A percentile compares a stretch with the other conserved stretches of the same genome.
phyloP scores from a whole-genome alignment of 2,113 vertebrate species.

The Maylandia zebra region DNA sequence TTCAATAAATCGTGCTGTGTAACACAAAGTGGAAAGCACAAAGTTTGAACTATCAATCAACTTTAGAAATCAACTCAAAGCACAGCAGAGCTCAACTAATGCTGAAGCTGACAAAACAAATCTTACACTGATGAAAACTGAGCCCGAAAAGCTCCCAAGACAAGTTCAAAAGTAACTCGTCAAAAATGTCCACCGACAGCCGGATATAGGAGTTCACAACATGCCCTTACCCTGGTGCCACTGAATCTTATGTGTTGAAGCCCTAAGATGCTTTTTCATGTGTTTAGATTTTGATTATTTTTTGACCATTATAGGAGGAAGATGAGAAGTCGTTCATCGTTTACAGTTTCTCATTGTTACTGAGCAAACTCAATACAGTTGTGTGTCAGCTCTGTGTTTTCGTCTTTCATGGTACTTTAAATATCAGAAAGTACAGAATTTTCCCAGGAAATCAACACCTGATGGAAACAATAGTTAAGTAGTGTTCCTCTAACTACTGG shows the following conservation, averaged over 20 bases:
- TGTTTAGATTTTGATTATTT: fast-evolving
- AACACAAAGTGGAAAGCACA: not conserved
- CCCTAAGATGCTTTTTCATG: not conserved
- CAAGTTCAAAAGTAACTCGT: not conserved
- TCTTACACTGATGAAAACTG: not conserved
- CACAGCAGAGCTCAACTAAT: not conserved
- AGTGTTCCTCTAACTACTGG: not conserved
- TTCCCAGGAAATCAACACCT: not conserved
- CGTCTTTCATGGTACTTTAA: not conserved
- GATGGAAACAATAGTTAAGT: not conserved
- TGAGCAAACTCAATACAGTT: not conserved
- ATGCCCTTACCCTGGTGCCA: not conserved
- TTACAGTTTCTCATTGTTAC: not conserved
- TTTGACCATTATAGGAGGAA: not conserved
- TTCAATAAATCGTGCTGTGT: not conserved
- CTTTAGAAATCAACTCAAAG: not conserved
- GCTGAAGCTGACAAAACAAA: not conserved
- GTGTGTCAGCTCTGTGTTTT: not conserved
- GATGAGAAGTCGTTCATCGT: too few relatives aligned
- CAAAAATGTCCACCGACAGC: not conserved
- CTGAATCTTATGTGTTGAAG: fast-evolving
- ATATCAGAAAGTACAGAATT: not conserved
- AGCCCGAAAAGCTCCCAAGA: not conserved
- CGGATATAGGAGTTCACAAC: fast-evolving
- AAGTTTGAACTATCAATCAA: not conserved